Evolutionary conservation across 2,113 vertebrate species (phyloP).

Genomic region (Menura novaehollandiae): DNA sequence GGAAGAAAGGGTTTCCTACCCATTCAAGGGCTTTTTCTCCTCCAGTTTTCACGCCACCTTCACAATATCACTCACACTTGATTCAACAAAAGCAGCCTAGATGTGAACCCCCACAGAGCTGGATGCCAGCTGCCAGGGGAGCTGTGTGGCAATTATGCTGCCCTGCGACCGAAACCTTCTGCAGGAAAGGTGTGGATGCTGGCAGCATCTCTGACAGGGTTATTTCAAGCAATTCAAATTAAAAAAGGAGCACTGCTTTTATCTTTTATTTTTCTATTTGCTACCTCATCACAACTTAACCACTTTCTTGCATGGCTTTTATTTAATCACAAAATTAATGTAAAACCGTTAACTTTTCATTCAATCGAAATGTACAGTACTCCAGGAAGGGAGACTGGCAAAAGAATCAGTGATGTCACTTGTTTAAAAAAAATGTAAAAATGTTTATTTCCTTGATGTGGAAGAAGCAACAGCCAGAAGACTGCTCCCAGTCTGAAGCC

Average conservation of each 20-base stretch:
- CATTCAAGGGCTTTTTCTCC: background rate
- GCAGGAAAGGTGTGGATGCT: background rate
- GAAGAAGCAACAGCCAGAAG: background rate
- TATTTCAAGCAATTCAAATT: background rate
- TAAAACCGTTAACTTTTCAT: background rate
- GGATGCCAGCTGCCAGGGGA: background rate
- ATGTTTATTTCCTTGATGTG: background rate
- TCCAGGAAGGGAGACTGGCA: background rate
- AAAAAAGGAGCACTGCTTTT: background rate
- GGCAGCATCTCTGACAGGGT: background rate
- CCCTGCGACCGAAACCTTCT: background rate
- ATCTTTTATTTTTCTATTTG: background rate
- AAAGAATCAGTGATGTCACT: background rate
- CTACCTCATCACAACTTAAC: background rate
- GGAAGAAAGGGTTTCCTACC: background rate
- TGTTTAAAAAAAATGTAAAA: background rate
- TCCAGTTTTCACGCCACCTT: background rate
- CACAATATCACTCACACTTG: background rate
- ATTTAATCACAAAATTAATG: background rate
- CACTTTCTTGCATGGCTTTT: background rate
- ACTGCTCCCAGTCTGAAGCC: background rate
- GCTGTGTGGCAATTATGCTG: rapidly evolving
- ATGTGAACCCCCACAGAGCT: background rate
- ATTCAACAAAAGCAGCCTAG: background rate
- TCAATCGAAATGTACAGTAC: background rate